Percentiles rank a stretch among this genome's conserved stretches.
Evolutionary conservation across 2,797 vertebrate species (phyloP).

Genomic region (Cynodonichthys magdalenae): DNA sequence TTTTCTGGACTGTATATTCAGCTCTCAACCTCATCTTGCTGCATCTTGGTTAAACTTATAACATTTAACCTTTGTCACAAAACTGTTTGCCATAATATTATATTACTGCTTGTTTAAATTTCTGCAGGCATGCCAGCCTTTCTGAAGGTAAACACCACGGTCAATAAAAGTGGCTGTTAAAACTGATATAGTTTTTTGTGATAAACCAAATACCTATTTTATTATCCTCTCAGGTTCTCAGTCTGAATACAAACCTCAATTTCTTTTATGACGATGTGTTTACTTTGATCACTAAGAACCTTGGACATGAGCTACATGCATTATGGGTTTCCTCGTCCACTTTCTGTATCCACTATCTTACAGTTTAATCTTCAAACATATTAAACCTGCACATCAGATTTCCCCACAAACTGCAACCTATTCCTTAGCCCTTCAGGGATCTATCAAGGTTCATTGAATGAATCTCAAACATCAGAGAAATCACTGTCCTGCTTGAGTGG

Average conservation of each 20-base stretch:
- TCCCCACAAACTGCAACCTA: constrained; percentile 36
- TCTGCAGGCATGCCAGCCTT: constrained; percentile 24
- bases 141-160: not conserved
- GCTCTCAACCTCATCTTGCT: not conserved
- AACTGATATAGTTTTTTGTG: constrained; percentile 15
- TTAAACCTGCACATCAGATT: constrained; percentile 43
- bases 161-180: constrained; percentile 13
- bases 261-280: constrained; percentile 21
- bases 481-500: constrained; percentile 60
- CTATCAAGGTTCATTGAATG: constrained; percentile 61
- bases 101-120: constrained; percentile 10
- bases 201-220: constrained; percentile 12
- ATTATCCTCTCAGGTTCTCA: constrained; percentile 16
- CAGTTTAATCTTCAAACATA: constrained; percentile 34
- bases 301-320: constrained; percentile 10
- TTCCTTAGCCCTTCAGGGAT: constrained; percentile 49
- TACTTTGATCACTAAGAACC: constrained; percentile 22
- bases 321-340: constrained; percentile 16
- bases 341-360: constrained; percentile 25
- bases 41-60: not conserved
- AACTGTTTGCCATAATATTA: constrained; percentile 10
- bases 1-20: constrained; percentile 25
- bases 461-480: constrained; percentile 74
- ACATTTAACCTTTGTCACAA: constrained; percentile 6
- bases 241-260: constrained; percentile 30